Base-by-base conservation (phyloP, 2,888 invertebrate genomes). In the Quadroppia sp. region DNA sequence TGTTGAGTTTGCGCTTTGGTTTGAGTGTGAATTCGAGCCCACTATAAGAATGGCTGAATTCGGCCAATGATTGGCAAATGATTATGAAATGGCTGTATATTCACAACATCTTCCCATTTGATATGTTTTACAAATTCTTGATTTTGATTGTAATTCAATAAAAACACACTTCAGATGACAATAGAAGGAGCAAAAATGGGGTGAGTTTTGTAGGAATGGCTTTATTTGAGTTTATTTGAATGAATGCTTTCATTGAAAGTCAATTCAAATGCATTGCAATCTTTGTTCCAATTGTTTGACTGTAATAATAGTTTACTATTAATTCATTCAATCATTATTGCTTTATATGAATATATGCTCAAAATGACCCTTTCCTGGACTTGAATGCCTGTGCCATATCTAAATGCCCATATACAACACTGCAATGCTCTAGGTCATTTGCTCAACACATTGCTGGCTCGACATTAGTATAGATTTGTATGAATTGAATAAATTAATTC, bases 151-250 rank as follows among this genome's bases (percentile, higher is more conserved):
- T 36, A 23, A 36, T 56, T 30, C 48, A 4, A 9, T 50, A 20
- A n/a, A 76, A 75, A 72, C 74, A 67, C 67, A 74, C 73, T 74
- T 75, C 75, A 77, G 73, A 77, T 77, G 77, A 76, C 77, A 75
- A 77, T 76, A 74, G 77, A 77, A 73, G 73, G 77, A 76, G 73
- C 75, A 73, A 77, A 77, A 77, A 77, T 77, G 77, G 77, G 77
- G 77, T 77, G 64, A 74, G 77, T 76, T 72, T 74, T 45, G 11
- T 11, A n/a, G n/a, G n/a, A 36, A 36, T 36, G 6, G 36, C 36
- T 36, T 36, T 36, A 36, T 11, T 53, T 53, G 6, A 53, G 11
- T 11, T 20, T n/a, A n/a, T n/a, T n/a, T n/a, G 3, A n/a, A 20
- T 20, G 17, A 17, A 45, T 17, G 6, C 11, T 53, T 30, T 15